phyloP scores from a whole-genome alignment of 2,888 invertebrate species.

The Cabera pusaria region DNA sequence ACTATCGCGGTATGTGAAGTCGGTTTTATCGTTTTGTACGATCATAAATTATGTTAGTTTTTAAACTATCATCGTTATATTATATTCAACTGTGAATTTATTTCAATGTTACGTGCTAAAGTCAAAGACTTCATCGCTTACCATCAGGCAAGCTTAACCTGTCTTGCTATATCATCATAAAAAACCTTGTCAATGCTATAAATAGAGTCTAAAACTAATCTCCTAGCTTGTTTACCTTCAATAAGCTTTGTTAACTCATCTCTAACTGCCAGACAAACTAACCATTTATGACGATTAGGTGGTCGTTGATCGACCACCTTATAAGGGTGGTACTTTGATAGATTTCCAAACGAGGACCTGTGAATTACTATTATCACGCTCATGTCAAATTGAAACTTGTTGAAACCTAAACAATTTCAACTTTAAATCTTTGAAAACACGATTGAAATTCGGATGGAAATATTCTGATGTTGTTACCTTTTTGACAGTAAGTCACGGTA shows the following conservation, averaged over 20 bases:
- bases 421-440: conserved; percentile 30
- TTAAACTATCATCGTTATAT: too few relatives aligned
- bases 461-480: background rate
- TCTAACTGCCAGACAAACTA: conserved; percentile 40
- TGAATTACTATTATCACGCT: conserved; percentile 57
- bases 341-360: conserved; percentile 45
- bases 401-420: conserved; percentile 26
- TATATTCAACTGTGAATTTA: too few relatives aligned
- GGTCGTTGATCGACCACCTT: conserved; percentile 45
- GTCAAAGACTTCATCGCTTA: too few relatives aligned
- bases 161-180: too few relatives aligned
- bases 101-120: too few relatives aligned
- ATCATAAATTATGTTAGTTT: too few relatives aligned
- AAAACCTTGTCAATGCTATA: too few relatives aligned
- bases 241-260: background rate
- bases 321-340: conserved; percentile 43
- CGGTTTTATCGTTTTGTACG: too few relatives aligned
- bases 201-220: too few relatives aligned
- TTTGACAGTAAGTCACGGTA: conserved; percentile 1
- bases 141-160: too few relatives aligned
- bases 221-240: conserved; percentile 13
- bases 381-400: conserved; percentile 44
- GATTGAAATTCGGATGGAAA: background rate
- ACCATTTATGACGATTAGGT: conserved; percentile 50
- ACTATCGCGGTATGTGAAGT: too few relatives aligned